Evolutionary conservation across 2,797 vertebrate species (phyloP), one percentile per base, ranked within the genome.

Genomic region (Rhincodon typus): DNA sequence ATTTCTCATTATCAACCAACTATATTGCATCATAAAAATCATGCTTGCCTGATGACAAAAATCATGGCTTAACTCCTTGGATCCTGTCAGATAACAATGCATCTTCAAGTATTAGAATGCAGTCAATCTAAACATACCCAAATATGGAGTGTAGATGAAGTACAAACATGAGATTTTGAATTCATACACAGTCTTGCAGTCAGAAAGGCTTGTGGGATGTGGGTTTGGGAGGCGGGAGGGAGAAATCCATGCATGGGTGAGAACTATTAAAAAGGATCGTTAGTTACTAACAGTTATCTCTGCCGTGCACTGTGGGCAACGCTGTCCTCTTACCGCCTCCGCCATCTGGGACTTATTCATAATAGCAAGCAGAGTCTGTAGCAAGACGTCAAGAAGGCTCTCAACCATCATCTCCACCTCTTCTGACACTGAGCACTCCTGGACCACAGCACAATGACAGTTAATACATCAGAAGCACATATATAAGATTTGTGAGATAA

Each of bases 401-500:
- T 99, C 99, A 97, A 99, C 99, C 98, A 99, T 99, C 99, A 99
- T 99, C 97, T 99, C 99, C 97, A 99, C 98, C 97, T 99, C 99
- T 97, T 99, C 99, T 97, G 98, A 98, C 96, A 99, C 99, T 96
- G 99, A 99, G 95, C 98, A 98, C 97, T 99, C 99, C 99, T 99
- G 97, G 87, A 96, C 74, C 70, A 77, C 46, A 95, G 93, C 13
- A 77, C 46, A 95, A 95, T 34, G 42, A 25, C 66, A 93, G n/a
- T n/a, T 95, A 77, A 19, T 74, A 30, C 30, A 53, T 50, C 46
- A 95, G 27, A 50, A 95, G 42, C 38, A 74, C 21, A 5, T 57
- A 30, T 34, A 57, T 15, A 95, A 95, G 46, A 15, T 53, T 34
- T 53, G 17, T 42, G 77, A 95, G 53, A n/a, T 77, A n/a, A 74